Base-by-base conservation (phyloP, 2,888 invertebrate genomes). In the Troglohyphantes excavatus region DNA sequence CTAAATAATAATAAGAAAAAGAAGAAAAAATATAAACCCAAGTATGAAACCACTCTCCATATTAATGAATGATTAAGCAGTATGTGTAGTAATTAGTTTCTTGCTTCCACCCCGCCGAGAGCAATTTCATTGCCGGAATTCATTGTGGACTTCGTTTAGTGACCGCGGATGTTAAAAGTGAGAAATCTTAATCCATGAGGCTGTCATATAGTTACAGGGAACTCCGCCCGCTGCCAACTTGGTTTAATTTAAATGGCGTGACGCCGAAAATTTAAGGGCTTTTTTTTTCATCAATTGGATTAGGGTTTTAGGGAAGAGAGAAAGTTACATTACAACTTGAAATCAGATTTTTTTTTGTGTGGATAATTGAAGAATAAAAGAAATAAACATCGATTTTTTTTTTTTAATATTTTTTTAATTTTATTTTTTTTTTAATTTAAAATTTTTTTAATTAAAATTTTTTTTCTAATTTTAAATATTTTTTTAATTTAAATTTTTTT, bases 191-290 rank as follows among this genome's bases (percentile, higher is more conserved):
- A 82, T 70, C 82, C 70, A 43, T 23, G 72, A 72, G 39, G 61
- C 53, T 82, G 82, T 70, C 82, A 72, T 72, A 61, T 82, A 82
- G 72, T 82, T 82, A 82, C 82, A 21, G 9, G 26, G 59, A 26
- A 39, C n/a, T 19, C 70, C 33, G 59, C 19, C 19, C 39, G 39
- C 63, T 65, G 39, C 39, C 53, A 17, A n/a, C 53, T n/a, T 53
- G 17, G 78, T 63, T 78, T 78, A 78, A 65, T 63, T 78, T 78
- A 78, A 78, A 78, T 63, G 39, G 78, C 43, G 61, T 78, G 63
- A 23, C 65, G n/a, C n/a, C n/a, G n/a, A n/a, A 29, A 33, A 39
- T 1, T 1, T 39, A 2, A 3, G 33, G 33, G 76, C 29, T 76
- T 76, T 61, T 76, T 76, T 61, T 76, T 59, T 63, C 61, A 76